phyloP scores from a whole-genome alignment of 2,888 invertebrate species.

The Linnaemya vulpina region DNA sequence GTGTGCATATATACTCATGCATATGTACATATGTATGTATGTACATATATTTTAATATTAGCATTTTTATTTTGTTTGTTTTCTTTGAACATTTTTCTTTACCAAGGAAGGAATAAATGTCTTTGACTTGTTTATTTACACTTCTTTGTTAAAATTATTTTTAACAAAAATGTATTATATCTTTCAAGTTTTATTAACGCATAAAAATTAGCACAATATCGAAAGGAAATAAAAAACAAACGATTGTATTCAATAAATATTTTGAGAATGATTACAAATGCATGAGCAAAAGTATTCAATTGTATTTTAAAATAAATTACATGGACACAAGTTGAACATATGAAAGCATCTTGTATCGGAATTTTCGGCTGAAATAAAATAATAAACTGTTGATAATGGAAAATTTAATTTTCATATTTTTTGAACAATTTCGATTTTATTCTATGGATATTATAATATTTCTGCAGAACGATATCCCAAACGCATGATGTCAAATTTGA shows the following conservation, averaged over 20 bases:
- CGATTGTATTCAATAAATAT: conserved; percentile 13
- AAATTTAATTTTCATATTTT: conserved; percentile 22
- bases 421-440: not conserved
- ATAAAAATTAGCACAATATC: conserved; percentile 5
- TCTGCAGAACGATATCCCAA: no score
- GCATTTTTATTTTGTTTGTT: not conserved
- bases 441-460: not conserved
- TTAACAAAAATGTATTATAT: conserved; percentile 25
- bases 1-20: no score
- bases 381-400: conserved; percentile 20
- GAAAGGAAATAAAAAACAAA: conserved; percentile 14
- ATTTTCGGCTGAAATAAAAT: conserved; percentile 9
- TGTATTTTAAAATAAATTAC: conserved; percentile 15
- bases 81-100: conserved; percentile 33
- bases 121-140: conserved; percentile 47
- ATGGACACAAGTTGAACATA: conserved; percentile 21
- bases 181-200: conserved; percentile 27
- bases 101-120: conserved; percentile 30
- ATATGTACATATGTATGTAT: no score
- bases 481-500: no score
- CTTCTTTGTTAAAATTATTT: conserved; percentile 14
- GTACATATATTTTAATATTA: conserved; percentile 25
- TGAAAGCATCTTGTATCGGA: conserved; percentile 14
- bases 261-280: conserved; percentile 22
- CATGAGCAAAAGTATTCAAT: conserved; percentile 3